Evolutionary conservation across 2,113 vertebrate species (phyloP), one percentile per base, ranked within the genome.

Genomic region (Alces alces): DNA sequence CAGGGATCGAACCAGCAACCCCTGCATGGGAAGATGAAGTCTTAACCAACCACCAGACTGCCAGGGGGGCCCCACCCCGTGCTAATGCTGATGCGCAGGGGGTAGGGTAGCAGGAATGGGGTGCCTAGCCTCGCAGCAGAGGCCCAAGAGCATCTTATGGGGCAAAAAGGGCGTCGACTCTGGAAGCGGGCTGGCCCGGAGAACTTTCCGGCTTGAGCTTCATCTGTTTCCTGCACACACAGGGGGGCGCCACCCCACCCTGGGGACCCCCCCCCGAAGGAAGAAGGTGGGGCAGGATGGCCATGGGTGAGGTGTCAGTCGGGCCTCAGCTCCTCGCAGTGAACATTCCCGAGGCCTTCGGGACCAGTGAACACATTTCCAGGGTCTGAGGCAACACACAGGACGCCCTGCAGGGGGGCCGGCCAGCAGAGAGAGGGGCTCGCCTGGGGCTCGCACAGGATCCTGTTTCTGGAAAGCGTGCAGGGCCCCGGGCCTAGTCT

Each of bases 391-490:
- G 85, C 60, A 60, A 47, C 78, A 66, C 57, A 60, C 0, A 60
- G 85, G 80, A 17, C 17, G 33, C 61, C 5, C 33, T 66, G 95
- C 43, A 28, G 57, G 30, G 12, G 58, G 61, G 1, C 9, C 27
- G 27, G 30, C 21, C 90, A 43, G 90, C 1, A 0, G 93, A 90
- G 43, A 27, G 36, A 92, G 89, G 79, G 45, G 64, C 5, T 19
- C 12, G n/a, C n/a, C 61, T 30, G 6, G 1, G 8, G 73, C 61
- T 39, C 82, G n/a, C 5, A 0, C 0, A 61, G 93, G 96, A 98
- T 97, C 96, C 93, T 95, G 97, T 92, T 97, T 96, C 98, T 98
- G 98, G 98, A 98, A 88, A 93, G 94, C 78, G 97, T 97, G 93
- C 97, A 93, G 98, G 50, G 45, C 91, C 93, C 93, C 16, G 23